Evolutionary conservation across 2,797 vertebrate species (phyloP).

Genomic region (Chanos chanos): DNA sequence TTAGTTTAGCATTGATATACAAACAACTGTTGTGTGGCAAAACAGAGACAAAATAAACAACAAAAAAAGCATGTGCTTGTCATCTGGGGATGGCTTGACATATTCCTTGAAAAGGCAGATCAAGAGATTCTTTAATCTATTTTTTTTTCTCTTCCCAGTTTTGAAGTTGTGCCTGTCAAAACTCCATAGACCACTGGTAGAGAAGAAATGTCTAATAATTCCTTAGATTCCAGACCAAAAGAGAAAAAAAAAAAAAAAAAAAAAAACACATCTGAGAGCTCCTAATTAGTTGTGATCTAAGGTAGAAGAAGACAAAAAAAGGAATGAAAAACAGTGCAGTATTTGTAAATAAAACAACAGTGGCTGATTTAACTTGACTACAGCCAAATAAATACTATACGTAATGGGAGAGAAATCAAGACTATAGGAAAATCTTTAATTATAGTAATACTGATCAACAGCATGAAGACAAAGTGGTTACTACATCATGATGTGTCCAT

Average conservation of each 20-base stretch:
- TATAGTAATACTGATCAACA: no score
- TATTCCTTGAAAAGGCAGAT: constrained; percentile 46
- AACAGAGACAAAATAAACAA: constrained; percentile 1
- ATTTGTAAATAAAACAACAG: constrained; percentile 46
- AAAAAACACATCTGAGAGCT: no score
- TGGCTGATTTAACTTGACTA: constrained; percentile 13
- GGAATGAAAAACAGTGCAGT: constrained; percentile 49
- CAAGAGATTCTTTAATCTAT: constrained; percentile 52
- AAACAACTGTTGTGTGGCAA: constrained; percentile 7
- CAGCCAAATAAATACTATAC: no score
- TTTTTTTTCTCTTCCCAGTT: constrained; percentile 44
- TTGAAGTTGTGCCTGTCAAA: constrained; percentile 61
- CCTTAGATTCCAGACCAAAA: constrained; percentile 43
- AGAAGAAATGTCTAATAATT: constrained; percentile 34
- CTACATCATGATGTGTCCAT: no score
- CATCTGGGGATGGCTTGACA: constrained; percentile 60
- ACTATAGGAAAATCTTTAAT: no score
- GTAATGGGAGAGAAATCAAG: no score
- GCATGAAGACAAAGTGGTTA: no score
- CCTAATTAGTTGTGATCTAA: no score
- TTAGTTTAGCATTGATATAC: constrained; percentile 30
- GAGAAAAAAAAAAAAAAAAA: constrained; percentile 27
- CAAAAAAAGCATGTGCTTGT: constrained; percentile 36
- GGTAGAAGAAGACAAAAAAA: constrained; percentile 29
- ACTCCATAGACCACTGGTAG: constrained; percentile 40